Conservation (phyloP, 2,888 invertebrate species). For the Metellina segmentata region DNA sequence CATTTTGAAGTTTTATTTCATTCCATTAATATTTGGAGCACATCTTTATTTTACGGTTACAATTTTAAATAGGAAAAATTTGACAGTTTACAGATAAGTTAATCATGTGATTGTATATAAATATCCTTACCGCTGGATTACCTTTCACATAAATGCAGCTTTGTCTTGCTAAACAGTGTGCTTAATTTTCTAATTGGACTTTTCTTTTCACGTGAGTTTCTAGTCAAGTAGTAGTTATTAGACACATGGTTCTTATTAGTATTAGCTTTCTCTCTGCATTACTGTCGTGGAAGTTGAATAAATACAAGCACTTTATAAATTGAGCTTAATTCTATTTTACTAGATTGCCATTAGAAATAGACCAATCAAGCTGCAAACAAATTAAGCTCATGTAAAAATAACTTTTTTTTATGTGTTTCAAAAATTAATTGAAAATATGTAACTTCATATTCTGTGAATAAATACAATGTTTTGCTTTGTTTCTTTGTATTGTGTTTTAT, state of each 20-base stretch:
- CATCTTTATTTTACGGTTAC: background rate
- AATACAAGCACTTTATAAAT: constrained; percentile 70
- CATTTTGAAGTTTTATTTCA: too few species aligned
- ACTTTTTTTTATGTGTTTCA: constrained; percentile 43
- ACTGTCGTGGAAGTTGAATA: constrained; percentile 58
- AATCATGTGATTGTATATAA: constrained; percentile 39
- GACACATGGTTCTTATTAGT: constrained; percentile 63
- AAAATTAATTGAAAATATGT: constrained; percentile 39
- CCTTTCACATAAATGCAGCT: constrained; percentile 25
- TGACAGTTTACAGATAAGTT: constrained; percentile 27
- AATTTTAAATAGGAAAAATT: background rate
- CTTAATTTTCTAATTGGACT: constrained; percentile 23
- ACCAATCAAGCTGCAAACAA: constrained; percentile 60
- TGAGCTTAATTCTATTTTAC: constrained; percentile 75
- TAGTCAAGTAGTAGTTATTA: constrained; percentile 68
- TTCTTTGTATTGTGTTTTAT: background rate
- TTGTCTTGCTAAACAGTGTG: constrained; percentile 35
- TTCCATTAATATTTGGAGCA: too few species aligned
- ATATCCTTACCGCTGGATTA: background rate
- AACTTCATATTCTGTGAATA: constrained; percentile 74
- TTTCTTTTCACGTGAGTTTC: constrained; percentile 50
- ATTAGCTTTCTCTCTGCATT: constrained; percentile 64
- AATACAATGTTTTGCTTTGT: constrained; percentile 74
- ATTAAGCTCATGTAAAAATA: constrained; percentile 63
- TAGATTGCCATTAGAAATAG: constrained; percentile 72